These are phyloP conservation scores for Ara ararauna DNA, from an alignment of 2,797 vertebrate species.

Conservation along the genomic window DNA sequence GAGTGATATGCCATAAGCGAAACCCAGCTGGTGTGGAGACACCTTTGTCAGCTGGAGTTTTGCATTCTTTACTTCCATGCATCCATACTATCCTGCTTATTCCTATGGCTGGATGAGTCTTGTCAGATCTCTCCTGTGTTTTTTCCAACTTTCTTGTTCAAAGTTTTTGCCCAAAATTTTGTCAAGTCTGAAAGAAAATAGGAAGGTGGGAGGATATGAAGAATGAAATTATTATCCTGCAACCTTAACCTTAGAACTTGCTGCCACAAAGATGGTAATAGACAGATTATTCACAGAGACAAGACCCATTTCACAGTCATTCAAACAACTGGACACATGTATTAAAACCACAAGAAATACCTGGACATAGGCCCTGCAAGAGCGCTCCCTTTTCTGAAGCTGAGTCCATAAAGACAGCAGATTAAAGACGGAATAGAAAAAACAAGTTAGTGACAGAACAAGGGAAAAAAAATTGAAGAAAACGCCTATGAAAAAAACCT, in stretches of 20 bases:
- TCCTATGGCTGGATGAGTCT: background rate
- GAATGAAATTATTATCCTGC: conserved; percentile 36
- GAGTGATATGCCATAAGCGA: background rate
- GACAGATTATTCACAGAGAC: conserved; percentile 27
- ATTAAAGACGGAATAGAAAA: conserved; percentile 81
- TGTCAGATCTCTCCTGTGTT: background rate
- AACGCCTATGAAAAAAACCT: conserved; percentile 59
- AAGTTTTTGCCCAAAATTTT: background rate
- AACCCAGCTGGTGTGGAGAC: background rate
- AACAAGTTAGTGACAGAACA: conserved; percentile 80
- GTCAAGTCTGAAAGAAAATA: background rate
- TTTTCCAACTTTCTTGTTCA: background rate
- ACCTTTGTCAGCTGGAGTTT: background rate
- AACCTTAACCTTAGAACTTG: conserved; percentile 59
- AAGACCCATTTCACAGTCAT: conserved; percentile 63
- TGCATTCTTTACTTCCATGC: background rate
- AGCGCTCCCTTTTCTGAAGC: conserved; percentile 99
- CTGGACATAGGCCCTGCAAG: conserved; percentile 99
- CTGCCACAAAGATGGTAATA: conserved; percentile 1
- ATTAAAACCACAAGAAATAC: conserved; percentile 86
- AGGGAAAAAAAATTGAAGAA: conserved; percentile 65
- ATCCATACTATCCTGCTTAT: background rate
- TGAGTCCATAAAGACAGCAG: conserved; percentile 86
- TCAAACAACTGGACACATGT: conserved; percentile 68
- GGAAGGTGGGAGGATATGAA: background rate